Evolutionary conservation across 2,888 invertebrate genomes (phyloP).

Genomic region (Autographa gamma): DNA sequence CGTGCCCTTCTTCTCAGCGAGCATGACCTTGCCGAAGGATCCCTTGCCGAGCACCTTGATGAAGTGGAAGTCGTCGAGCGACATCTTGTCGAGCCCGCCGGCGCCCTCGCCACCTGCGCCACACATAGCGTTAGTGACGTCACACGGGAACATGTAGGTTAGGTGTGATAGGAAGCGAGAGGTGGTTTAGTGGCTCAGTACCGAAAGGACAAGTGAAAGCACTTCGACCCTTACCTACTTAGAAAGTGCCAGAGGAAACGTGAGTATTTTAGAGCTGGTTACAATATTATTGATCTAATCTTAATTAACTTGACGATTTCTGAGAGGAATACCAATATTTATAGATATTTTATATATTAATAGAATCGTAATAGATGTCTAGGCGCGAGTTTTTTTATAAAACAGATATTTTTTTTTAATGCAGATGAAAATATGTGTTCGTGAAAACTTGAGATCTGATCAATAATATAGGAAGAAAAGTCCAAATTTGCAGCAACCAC

Average conservation of each 20-base stretch:
- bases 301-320: background rate
- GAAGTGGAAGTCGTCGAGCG: conserved; percentile 97
- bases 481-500: conserved; percentile 4
- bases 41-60: conserved; percentile 99
- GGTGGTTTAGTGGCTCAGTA: background rate
- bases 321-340: too few species aligned
- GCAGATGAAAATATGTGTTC: background rate
- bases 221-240: background rate
- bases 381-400: too few species aligned
- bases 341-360: too few species aligned
- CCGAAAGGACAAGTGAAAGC: background rate
- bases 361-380: too few species aligned
- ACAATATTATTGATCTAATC: background rate
- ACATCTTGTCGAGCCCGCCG: conserved; percentile 87
- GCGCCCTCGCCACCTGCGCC: conserved; percentile 61
- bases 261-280: conserved; percentile 6
- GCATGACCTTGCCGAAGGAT: conserved; percentile 99
- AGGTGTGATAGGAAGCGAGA: background rate
- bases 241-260: background rate
- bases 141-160: background rate
- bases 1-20: conserved; percentile 97
- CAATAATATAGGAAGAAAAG: background rate
- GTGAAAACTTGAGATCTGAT: background rate
- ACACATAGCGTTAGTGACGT: conserved; percentile 8
- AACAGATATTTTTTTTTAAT: background rate